phyloP scores from a whole-genome alignment of 2,888 invertebrate genomes.

The Lithophane semibrunnea region DNA sequence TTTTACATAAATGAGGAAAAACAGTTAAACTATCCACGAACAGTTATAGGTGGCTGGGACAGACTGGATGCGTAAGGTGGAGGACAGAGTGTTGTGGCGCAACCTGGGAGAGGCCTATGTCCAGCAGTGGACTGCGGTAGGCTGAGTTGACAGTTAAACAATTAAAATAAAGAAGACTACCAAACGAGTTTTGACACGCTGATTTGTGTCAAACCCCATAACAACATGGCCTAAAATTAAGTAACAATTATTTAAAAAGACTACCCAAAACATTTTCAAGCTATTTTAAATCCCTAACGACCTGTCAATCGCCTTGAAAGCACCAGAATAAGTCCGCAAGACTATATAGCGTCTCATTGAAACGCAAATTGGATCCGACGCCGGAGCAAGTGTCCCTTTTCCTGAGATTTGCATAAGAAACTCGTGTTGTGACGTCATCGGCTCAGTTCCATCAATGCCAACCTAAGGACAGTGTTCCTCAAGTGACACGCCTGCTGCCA shows the following conservation, averaged over 20 bases:
- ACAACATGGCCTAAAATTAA: neutral
- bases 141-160: neutral
- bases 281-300: constrained; percentile 42
- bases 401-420: constrained; percentile 73
- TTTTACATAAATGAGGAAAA: neutral
- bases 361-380: constrained; percentile 75
- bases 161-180: neutral
- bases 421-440: constrained; percentile 62
- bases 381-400: constrained; percentile 70
- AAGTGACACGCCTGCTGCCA: constrained; percentile 45
- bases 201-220: neutral
- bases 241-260: neutral
- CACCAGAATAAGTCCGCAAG: constrained; percentile 66
- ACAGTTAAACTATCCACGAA: neutral
- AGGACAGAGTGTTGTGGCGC: too few species aligned
- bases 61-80: too few species aligned
- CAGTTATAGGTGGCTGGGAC: too few species aligned
- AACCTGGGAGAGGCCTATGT: too few species aligned
- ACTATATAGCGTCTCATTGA: constrained; percentile 69
- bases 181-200: neutral
- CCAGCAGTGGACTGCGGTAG: too few species aligned
- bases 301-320: constrained; percentile 38
- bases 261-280: constrained; percentile 23
- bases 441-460: constrained; percentile 63
- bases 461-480: constrained; percentile 50